phyloP scores from a whole-genome alignment of 2,888 invertebrate species.

The Lasioglossum zephyrum region DNA sequence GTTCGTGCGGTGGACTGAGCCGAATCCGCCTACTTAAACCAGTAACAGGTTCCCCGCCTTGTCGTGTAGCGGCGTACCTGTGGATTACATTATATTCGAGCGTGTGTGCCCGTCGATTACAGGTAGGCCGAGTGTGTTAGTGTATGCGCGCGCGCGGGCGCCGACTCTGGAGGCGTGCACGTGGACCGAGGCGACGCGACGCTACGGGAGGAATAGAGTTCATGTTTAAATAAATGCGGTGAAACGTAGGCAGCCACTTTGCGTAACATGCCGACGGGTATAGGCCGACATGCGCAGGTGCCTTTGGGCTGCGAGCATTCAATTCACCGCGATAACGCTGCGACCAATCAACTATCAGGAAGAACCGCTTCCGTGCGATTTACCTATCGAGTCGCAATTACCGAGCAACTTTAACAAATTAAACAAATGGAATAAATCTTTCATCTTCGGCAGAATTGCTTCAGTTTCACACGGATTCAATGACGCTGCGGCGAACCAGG shows the following conservation, averaged over 20 bases:
- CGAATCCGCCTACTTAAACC: slow-evolving; percentile 71
- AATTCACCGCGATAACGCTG: slow-evolving; percentile 53
- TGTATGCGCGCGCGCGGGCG: too few species aligned
- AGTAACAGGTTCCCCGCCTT: slow-evolving; percentile 77
- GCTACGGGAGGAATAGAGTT: slow-evolving; percentile 59
- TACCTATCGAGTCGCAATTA: background rate
- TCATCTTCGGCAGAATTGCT: background rate
- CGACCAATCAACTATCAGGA: slow-evolving; percentile 43
- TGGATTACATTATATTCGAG: slow-evolving; percentile 36
- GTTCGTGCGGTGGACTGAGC: slow-evolving; percentile 51
- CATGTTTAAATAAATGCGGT: slow-evolving; percentile 77
- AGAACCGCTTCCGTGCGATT: slow-evolving; percentile 11
- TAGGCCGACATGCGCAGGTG: slow-evolving; percentile 76
- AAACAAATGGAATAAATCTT: background rate
- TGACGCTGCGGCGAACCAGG: background rate
- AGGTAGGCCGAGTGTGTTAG: background rate
- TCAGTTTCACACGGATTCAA: background rate
- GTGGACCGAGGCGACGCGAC: slow-evolving; percentile 45
- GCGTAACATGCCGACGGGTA: slow-evolving; percentile 74
- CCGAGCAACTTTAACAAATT: background rate
- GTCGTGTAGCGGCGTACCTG: slow-evolving; percentile 43
- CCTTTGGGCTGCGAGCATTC: slow-evolving; percentile 67
- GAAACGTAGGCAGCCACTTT: slow-evolving; percentile 65
- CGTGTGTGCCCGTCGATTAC: slow-evolving; percentile 18
- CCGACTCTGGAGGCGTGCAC: slow-evolving; percentile 29